Conservation (phyloP, 2,888 invertebrate genomes). For the Drosophila cognata region DNA sequence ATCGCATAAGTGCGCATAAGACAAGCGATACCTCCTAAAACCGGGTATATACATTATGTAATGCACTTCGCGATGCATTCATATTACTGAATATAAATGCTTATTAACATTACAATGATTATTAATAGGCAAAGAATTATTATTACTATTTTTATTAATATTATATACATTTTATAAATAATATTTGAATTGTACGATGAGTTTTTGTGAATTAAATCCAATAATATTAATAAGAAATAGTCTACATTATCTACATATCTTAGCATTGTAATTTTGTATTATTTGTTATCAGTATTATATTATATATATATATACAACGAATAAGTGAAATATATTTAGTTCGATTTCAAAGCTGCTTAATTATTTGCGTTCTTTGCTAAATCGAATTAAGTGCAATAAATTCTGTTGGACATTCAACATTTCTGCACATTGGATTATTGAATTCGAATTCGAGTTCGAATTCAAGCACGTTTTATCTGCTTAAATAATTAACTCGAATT, state of each 20-base stretch:
- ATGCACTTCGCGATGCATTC: conserved; percentile 12
- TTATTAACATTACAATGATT: background rate
- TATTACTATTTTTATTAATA: background rate
- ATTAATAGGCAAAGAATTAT: background rate
- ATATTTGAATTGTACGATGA: background rate
- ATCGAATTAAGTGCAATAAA: background rate
- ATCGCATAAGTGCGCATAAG: conserved; percentile 48
- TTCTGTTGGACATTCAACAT: background rate
- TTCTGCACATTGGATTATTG: background rate
- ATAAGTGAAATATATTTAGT: background rate
- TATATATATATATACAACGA: background rate
- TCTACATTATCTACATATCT: background rate
- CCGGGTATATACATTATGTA: conserved; percentile 28
- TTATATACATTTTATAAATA: background rate
- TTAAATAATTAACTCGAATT: background rate
- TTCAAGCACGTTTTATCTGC: background rate
- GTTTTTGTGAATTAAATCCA: background rate
- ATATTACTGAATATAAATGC: background rate
- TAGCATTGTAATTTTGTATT: background rate
- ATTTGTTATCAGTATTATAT: background rate
- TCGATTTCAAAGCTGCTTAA: background rate
- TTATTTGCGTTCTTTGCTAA: background rate
- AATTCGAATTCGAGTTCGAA: background rate
- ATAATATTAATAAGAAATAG: background rate
- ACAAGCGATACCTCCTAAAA: background rate